phyloP scores from a whole-genome alignment of 23 tunicate species.

The Botrylloides violaceus region DNA sequence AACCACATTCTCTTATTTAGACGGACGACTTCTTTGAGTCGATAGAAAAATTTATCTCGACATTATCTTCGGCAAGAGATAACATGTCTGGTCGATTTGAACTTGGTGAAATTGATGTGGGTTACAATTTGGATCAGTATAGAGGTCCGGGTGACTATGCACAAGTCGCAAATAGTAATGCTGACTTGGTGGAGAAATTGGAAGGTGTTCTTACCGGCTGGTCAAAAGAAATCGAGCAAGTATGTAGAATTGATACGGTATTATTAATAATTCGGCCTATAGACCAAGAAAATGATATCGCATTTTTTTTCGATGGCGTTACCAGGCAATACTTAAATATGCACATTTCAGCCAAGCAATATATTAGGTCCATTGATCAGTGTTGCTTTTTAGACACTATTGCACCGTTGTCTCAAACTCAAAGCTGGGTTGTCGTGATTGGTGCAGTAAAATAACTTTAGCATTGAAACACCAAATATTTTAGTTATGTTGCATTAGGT shows the following conservation, averaged over 20 bases:
- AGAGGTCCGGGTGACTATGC: conserved; percentile 75
- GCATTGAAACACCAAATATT: too few species aligned
- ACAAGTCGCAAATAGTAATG: conserved; percentile 51
- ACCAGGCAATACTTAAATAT: background rate
- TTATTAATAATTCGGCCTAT: too few species aligned
- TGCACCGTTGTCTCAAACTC: too few species aligned
- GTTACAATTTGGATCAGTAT: conserved; percentile 73
- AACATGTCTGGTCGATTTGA: conserved; percentile 77
- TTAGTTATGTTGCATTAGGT: too few species aligned
- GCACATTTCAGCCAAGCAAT: too few species aligned
- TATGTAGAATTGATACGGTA: too few species aligned
- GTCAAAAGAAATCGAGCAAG: conserved; percentile 99
- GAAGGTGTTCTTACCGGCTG: conserved; percentile 79
- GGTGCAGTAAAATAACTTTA: too few species aligned
- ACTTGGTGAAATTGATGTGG: conserved; percentile 89
- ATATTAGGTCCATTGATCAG: too few species aligned
- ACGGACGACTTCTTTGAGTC: conserved; percentile 90
- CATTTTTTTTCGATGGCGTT: too few species aligned
- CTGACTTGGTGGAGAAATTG: conserved; percentile 83
- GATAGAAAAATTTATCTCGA: conserved; percentile 78
- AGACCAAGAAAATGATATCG: too few species aligned
- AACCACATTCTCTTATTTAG: conserved; percentile 19
- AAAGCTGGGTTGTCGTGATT: too few species aligned
- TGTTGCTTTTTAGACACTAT: too few species aligned
- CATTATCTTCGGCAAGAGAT: conserved; percentile 51